These are phyloP conservation scores for Lithobates sylvaticus DNA, from an alignment of 2,797 vertebrate species.

Conservation along the genomic window DNA sequence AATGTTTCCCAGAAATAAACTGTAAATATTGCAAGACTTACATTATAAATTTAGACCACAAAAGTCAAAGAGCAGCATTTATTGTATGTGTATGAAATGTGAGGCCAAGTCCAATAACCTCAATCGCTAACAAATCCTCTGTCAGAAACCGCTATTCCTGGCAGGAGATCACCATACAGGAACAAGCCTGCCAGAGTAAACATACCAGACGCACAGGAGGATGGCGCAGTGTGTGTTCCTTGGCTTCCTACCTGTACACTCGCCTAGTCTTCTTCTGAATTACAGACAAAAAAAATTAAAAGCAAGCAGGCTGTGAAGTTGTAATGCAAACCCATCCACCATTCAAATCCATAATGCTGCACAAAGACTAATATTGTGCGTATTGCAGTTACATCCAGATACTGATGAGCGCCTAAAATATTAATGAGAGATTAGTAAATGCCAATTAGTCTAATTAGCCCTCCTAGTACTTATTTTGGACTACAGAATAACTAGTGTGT, in stretches of 20 bases:
- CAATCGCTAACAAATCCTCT: slow-evolving; percentile 22
- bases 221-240: not conserved
- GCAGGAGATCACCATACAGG: not conserved
- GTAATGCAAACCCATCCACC: too few relatives aligned
- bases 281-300: not conserved
- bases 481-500: too few relatives aligned
- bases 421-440: too few relatives aligned
- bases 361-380: too few relatives aligned
- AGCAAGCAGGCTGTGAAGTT: too few relatives aligned
- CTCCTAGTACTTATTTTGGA: too few relatives aligned
- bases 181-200: slow-evolving; percentile 8
- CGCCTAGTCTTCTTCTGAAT: not conserved
- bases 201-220: slow-evolving; percentile 2
- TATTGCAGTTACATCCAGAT: too few relatives aligned
- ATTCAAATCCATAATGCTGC: too few relatives aligned
- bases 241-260: slow-evolving; percentile 14
- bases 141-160: slow-evolving; percentile 14
- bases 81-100: not conserved
- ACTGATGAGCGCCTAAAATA: too few relatives aligned
- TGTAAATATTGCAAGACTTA: slow-evolving; percentile 13
- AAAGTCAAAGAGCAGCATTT: slow-evolving; percentile 27
- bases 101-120: slow-evolving; percentile 43
- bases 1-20: not conserved
- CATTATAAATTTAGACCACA: slow-evolving; percentile 1
- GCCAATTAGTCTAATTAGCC: too few relatives aligned